These are phyloP conservation scores for Pachyuromys duprasi DNA, from an alignment of 2,797 vertebrate genomes.

Conservation along the genomic window DNA sequence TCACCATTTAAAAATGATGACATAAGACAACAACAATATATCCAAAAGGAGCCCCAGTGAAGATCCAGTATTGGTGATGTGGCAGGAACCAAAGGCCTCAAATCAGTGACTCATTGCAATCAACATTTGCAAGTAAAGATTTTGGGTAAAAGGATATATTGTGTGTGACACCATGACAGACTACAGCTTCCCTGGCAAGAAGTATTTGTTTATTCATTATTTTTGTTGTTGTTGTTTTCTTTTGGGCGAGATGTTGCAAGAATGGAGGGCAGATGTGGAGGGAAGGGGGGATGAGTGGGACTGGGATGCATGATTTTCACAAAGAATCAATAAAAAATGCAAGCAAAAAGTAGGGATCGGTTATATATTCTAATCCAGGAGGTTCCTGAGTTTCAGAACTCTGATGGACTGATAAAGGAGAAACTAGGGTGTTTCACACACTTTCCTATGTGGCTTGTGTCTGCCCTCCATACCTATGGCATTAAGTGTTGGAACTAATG, in stretches of 20 bases:
- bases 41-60: not conserved
- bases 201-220: not conserved
- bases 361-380: not conserved
- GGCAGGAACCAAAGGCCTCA: not conserved
- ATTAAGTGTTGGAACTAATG: not conserved
- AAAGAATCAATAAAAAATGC: not conserved
- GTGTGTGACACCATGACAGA: not conserved
- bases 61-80: not conserved
- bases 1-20: not conserved
- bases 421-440: not conserved
- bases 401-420: not conserved
- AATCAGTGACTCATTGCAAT: not conserved
- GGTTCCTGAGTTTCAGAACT: slow-evolving; percentile 14
- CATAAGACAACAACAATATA: not conserved
- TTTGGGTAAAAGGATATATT: not conserved
- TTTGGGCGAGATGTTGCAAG: not conserved
- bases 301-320: not conserved
- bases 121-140: not conserved
- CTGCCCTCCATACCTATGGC: not conserved
- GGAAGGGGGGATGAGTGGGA: not conserved
- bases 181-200: not conserved
- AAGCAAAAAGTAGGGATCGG: not conserved
- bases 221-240: not conserved
- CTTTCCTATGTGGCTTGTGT: not conserved
- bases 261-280: not conserved